Percentiles rank a stretch among this genome's conserved stretches.
Evolutionary conservation across 2,797 vertebrate genomes (phyloP).

Genomic region (Falco naumanni): DNA sequence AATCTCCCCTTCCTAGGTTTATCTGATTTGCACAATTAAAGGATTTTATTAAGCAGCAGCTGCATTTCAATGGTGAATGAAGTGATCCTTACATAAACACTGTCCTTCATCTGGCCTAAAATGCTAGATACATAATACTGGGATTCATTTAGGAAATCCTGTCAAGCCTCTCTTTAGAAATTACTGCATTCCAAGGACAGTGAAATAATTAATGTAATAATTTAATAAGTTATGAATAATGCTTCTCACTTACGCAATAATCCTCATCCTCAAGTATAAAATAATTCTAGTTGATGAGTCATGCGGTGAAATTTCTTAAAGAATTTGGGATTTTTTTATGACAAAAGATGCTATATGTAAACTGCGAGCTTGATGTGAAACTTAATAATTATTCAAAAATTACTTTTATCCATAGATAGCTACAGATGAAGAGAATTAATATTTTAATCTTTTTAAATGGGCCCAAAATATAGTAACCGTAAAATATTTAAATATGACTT

Average conservation of each 20-base stretch:
- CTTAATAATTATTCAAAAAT: background rate
- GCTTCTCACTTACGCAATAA: background rate
- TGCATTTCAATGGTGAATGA: background rate
- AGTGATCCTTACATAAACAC: background rate
- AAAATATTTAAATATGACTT: background rate
- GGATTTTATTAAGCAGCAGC: background rate
- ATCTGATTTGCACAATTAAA: constrained; percentile 8
- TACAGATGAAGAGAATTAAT: background rate
- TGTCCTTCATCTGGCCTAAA: background rate
- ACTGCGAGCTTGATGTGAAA: background rate
- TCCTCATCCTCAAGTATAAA: background rate
- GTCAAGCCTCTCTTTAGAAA: background rate
- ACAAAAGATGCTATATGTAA: background rate
- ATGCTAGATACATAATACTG: background rate
- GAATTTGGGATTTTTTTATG: background rate
- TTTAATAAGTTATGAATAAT: background rate
- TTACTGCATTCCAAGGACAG: background rate
- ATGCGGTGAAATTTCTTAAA: background rate
- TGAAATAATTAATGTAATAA: background rate
- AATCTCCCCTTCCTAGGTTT: background rate
- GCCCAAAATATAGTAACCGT: background rate
- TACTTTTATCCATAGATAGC: background rate
- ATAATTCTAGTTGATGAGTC: background rate
- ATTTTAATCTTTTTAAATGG: background rate
- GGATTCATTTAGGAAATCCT: background rate